Evolutionary conservation across 2,113 vertebrate genomes (phyloP).

Genomic region (Channa argus): DNA sequence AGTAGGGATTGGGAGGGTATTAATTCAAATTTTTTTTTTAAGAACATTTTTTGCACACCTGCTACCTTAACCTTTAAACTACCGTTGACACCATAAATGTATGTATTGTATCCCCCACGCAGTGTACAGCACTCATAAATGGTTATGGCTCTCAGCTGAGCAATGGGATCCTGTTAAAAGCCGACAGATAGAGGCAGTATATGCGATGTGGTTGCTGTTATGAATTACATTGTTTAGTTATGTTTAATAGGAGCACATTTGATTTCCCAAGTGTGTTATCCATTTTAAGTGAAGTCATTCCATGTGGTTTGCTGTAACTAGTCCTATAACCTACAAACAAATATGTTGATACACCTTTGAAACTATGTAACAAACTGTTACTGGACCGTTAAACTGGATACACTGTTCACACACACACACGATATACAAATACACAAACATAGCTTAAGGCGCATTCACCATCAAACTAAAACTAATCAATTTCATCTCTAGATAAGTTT

Average conservation of each 20-base stretch:
- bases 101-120: background rate
- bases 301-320: background rate
- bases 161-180: constrained; percentile 43
- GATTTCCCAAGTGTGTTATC: constrained; percentile 56
- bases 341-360: background rate
- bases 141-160: constrained; percentile 41
- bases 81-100: constrained; percentile 21
- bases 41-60: background rate
- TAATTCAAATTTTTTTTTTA: too few relatives aligned
- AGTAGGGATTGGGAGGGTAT: background rate
- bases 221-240: constrained; percentile 46
- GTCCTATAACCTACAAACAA: background rate
- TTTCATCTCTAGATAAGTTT: background rate
- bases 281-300: constrained; percentile 24
- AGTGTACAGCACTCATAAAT: constrained; percentile 31
- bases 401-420: too few relatives aligned
- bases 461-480: background rate
- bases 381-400: background rate
- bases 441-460: too few relatives aligned
- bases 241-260: constrained; percentile 45
- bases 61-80: constrained; percentile 9
- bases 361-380: background rate
- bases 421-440: too few relatives aligned
- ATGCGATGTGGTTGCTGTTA: constrained; percentile 30
- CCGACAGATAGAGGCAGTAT: constrained; percentile 18